Evolutionary conservation across 2,888 invertebrate species (phyloP).

Genomic region (Cyrtodaria siliqua): DNA sequence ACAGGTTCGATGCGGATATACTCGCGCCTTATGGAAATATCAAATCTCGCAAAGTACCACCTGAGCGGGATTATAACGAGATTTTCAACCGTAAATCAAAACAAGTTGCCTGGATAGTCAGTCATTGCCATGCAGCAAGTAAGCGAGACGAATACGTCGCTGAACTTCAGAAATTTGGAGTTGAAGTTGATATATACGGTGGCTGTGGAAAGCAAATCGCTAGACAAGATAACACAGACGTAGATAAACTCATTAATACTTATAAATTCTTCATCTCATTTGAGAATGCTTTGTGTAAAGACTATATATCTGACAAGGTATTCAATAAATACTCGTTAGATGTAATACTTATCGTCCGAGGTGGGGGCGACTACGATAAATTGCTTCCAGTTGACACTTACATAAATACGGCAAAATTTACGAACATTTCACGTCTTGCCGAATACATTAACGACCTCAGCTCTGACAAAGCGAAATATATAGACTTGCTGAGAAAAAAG

Average conservation of each 20-base stretch:
- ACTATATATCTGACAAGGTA: conserved; percentile 14
- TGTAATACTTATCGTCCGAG: conserved; percentile 8
- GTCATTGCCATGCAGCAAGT: conserved; percentile 32
- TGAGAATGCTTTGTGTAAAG: conserved; percentile 5
- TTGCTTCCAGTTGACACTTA: background rate
- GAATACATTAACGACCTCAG: background rate
- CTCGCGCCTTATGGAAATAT: too few relatives aligned
- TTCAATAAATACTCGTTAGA: background rate
- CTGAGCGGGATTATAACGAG: too few relatives aligned
- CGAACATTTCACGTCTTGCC: background rate
- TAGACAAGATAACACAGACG: background rate
- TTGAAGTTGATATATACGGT: conserved; percentile 39
- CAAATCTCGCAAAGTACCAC: too few relatives aligned
- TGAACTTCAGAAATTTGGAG: conserved; percentile 7
- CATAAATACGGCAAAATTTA: conserved; percentile 9
- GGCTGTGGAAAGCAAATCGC: conserved; percentile 14
- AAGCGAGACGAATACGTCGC: conserved; percentile 30
- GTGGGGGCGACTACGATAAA: background rate
- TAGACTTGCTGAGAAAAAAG: conserved; percentile 4
- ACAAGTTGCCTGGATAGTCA: conserved; percentile 34
- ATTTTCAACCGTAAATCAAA: conserved; percentile 22
- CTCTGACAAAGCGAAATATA: conserved; percentile 6
- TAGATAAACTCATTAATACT: background rate
- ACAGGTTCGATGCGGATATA: too few relatives aligned
- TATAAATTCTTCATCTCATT: conserved; percentile 19